Percentiles rank a stretch among this genome's conserved stretches.
Evolutionary conservation across 2,113 vertebrate genomes (phyloP).

Genomic region (Phrynosoma blainvillii): DNA sequence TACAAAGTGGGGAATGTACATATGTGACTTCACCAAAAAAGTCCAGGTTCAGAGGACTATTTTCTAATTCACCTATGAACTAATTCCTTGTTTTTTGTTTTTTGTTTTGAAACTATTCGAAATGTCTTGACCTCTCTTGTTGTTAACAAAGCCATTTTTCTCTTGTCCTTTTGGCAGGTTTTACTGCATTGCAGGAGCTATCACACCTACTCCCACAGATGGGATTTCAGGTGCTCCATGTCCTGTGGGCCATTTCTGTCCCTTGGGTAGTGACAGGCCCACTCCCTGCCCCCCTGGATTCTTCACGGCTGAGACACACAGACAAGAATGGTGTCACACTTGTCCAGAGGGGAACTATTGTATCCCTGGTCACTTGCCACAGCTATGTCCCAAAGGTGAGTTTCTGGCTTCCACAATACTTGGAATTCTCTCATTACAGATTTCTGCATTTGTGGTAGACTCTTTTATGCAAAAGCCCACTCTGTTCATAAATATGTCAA

Average conservation of each 20-base stretch:
- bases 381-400: slow-evolving; percentile 86
- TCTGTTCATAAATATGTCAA: background rate
- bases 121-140: background rate
- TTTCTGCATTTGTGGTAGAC: no score
- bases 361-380: slow-evolving; percentile 71
- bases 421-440: background rate
- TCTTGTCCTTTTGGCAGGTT: slow-evolving; percentile 51
- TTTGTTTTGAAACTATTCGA: background rate
- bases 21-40: no score
- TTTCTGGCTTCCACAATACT: accelerated
- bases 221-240: slow-evolving; percentile 79
- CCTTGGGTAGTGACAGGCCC: slow-evolving; percentile 74
- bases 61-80: no score
- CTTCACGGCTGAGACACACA: slow-evolving; percentile 71
- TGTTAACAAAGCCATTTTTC: background rate
- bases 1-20: no score
- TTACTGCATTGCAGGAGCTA: slow-evolving; percentile 74
- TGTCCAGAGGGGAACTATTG: slow-evolving; percentile 87
- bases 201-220: slow-evolving; percentile 70
- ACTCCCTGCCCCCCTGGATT: slow-evolving; percentile 80
- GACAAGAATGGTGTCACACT: slow-evolving; percentile 72
- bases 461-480: background rate
- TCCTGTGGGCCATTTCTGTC: slow-evolving; percentile 79
- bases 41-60: no score
- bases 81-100: background rate